A percentile compares a stretch with the other conserved stretches of the same genome.
Evolutionary conservation across 2,797 vertebrate species (phyloP).

Genomic region (Anguilla anguilla): DNA sequence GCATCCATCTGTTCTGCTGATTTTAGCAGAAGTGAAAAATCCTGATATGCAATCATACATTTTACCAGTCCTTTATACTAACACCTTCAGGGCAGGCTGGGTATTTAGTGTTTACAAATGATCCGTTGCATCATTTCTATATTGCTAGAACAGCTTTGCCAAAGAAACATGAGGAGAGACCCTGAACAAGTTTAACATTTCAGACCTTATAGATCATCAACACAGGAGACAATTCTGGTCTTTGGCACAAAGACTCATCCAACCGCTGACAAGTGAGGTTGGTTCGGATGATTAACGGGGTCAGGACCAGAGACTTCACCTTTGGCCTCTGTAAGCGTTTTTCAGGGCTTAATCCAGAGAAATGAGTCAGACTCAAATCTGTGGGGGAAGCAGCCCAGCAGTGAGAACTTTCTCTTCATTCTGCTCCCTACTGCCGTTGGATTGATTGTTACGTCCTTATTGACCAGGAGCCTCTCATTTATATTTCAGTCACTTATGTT

Average conservation of each 20-base stretch:
- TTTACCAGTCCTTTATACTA: neutral
- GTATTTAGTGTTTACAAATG: neutral
- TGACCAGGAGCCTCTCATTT: neutral
- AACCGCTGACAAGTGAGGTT: neutral
- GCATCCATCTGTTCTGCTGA: neutral
- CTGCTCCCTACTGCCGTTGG: neutral
- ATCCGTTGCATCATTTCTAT: neutral
- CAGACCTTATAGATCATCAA: neutral
- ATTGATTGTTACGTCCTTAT: neutral
- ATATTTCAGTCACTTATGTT: neutral
- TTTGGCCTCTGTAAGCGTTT: slow-evolving; percentile 12
- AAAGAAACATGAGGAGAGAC: neutral
- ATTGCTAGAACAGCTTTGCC: neutral
- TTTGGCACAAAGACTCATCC: neutral
- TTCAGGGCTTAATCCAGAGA: slow-evolving; percentile 13
- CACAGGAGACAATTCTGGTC: neutral
- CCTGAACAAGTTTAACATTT: neutral
- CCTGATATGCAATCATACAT: neutral
- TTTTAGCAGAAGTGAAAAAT: neutral
- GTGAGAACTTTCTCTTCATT: neutral
- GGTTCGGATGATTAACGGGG: slow-evolving; percentile 37
- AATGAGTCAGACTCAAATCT: neutral
- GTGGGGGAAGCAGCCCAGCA: neutral
- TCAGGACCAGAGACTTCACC: slow-evolving; percentile 29
- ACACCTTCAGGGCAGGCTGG: neutral